Percentiles rank a stretch among this genome's conserved stretches.
Conservation (phyloP, 2,113 vertebrate genomes). For the Tricholaema leucomelas region DNA sequence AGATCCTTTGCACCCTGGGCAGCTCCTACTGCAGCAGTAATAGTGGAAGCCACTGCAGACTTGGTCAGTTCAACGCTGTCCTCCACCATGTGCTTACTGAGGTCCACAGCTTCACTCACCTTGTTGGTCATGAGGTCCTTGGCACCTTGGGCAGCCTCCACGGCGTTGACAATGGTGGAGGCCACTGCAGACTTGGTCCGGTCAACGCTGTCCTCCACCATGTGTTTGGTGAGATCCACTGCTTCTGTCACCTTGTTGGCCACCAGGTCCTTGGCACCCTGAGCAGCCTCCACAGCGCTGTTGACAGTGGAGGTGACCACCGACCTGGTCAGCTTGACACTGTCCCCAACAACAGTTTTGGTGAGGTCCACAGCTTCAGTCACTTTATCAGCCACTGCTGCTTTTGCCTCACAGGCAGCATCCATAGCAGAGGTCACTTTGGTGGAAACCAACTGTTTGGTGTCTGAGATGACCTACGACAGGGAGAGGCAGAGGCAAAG, state of each 20-base stretch:
- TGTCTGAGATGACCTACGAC: conserved; percentile 84
- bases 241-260: conserved; percentile 60
- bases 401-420: conserved; percentile 38
- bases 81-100: conserved; percentile 71
- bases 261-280: conserved; percentile 33
- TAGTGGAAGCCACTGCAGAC: conserved; percentile 76
- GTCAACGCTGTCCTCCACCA: conserved; percentile 78
- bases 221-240: conserved; percentile 54
- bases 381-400: conserved; percentile 59
- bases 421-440: conserved; percentile 75
- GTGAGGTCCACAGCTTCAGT: conserved; percentile 68
- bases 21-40: conserved; percentile 80
- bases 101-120: conserved; percentile 58
- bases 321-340: conserved; percentile 84
- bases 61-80: conserved; percentile 82
- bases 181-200: conserved; percentile 80
- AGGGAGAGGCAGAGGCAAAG: neutral
- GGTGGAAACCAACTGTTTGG: conserved; percentile 82
- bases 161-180: conserved; percentile 76
- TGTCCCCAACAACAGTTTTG: conserved; percentile 78
- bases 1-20: conserved; percentile 66
- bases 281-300: conserved; percentile 77
- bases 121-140: conserved; percentile 17
- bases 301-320: conserved; percentile 82
- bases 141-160: conserved; percentile 55